Conservation (phyloP, 1,140 invertebrate genomes). For the Calliphora vicina region DNA sequence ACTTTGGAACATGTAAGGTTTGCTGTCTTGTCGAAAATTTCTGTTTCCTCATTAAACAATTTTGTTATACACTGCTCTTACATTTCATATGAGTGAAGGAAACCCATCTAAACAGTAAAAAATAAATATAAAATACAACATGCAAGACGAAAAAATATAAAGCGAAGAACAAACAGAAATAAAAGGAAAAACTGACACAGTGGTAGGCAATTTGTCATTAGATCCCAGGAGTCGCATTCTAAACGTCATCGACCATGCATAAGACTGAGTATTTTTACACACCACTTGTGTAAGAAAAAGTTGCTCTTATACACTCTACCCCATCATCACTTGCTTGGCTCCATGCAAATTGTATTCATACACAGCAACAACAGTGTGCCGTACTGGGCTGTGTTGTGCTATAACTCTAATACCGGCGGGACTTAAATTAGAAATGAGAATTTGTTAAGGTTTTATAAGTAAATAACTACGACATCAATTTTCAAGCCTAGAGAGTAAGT, state of each 20-base stretch:
- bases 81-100: too few relatives aligned
- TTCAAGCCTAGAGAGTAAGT: not conserved
- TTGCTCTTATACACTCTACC: too few relatives aligned
- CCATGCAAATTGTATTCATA: too few relatives aligned
- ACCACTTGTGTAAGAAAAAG: too few relatives aligned
- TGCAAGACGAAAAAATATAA: not conserved
- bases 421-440: not conserved
- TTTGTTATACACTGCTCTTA: too few relatives aligned
- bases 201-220: slow-evolving; percentile 9
- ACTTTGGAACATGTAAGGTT: too few relatives aligned
- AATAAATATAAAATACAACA: not conserved
- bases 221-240: not conserved
- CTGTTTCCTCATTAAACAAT: too few relatives aligned
- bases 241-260: not conserved
- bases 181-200: not conserved
- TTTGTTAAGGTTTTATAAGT: not conserved
- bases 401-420: not conserved
- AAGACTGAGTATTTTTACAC: not conserved
- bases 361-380: not conserved
- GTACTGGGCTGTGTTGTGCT: not conserved
- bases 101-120: too few relatives aligned
- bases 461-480: not conserved
- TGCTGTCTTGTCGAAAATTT: too few relatives aligned
- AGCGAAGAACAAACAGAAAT: not conserved
- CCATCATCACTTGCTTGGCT: too few relatives aligned